A percentile compares a stretch with the other conserved stretches of the same genome.
Conservation (phyloP, 2,888 invertebrate genomes). For the Lingula anatina region DNA sequence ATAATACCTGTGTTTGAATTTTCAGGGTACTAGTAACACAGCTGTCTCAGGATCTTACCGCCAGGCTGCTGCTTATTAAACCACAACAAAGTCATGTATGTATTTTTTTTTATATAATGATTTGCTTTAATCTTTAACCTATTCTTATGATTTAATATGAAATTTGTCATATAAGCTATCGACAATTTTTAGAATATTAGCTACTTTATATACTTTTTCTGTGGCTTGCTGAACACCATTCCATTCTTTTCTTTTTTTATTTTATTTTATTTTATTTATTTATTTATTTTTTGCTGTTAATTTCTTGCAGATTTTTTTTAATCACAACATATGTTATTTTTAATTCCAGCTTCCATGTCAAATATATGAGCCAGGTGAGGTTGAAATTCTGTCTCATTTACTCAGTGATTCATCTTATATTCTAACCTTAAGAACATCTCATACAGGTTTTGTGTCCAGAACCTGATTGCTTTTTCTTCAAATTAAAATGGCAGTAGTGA, state of each 20-base stretch:
- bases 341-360: slow-evolving; percentile 16
- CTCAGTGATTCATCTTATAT: neutral
- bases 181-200: too few species aligned
- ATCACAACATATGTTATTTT: neutral
- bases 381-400: neutral
- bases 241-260: slow-evolving; percentile 15
- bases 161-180: too few species aligned
- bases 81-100: slow-evolving; percentile 22
- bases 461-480: too few species aligned
- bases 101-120: neutral
- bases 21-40: slow-evolving; percentile 33
- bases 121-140: neutral
- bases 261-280: neutral
- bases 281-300: too few species aligned
- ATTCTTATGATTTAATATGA: too few species aligned
- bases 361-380: slow-evolving; percentile 17
- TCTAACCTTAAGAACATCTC: slow-evolving; percentile 10
- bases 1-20: too few species aligned
- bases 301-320: too few species aligned
- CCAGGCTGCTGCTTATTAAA: slow-evolving; percentile 25
- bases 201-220: too few species aligned
- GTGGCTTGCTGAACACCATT: neutral
- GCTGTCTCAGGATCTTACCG: slow-evolving; percentile 24
- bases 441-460: too few species aligned
- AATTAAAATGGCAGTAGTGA: too few species aligned